These are phyloP conservation scores for Rugalucina vietnamica DNA, from an alignment of 2,888 invertebrate genomes.

Conservation along the genomic window DNA sequence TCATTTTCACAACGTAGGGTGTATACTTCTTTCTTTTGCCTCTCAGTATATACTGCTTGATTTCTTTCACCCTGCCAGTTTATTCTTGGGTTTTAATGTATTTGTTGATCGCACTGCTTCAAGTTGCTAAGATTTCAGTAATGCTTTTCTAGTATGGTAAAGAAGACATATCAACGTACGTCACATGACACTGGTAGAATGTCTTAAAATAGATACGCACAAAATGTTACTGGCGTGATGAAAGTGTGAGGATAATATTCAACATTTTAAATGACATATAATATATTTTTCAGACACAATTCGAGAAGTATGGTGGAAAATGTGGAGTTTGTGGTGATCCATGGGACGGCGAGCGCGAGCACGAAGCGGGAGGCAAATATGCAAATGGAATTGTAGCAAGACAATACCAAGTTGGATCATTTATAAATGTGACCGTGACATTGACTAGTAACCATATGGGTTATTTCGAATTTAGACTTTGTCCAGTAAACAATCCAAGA, in stretches of 20 bases:
- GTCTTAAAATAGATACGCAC: too few relatives aligned
- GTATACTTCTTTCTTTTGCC: too few relatives aligned
- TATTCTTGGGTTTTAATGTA: too few relatives aligned
- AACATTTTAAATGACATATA: not conserved
- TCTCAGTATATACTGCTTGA: too few relatives aligned
- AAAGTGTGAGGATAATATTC: not conserved
- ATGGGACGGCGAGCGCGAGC: conserved; percentile 83
- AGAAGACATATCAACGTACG: too few relatives aligned
- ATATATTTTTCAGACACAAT: conserved; percentile 58
- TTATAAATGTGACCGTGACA: conserved; percentile 61
- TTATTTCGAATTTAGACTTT: conserved; percentile 63
- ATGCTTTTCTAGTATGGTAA: too few relatives aligned
- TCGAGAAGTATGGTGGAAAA: conserved; percentile 86
- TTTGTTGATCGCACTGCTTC: too few relatives aligned
- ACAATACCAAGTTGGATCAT: conserved; percentile 56
- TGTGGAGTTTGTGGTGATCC: conserved; percentile 96
- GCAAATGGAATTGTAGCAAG: conserved; percentile 62
- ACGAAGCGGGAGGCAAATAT: conserved; percentile 75
- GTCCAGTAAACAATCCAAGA: conserved; percentile 62
- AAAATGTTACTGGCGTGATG: too few relatives aligned
- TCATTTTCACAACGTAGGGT: too few relatives aligned
- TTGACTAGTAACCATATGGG: conserved; percentile 66
- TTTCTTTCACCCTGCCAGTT: too few relatives aligned
- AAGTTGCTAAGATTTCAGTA: too few relatives aligned
- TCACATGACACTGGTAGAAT: too few relatives aligned